phyloP scores from a whole-genome alignment of 2,797 vertebrate genomes.

The Botia almorhae region DNA sequence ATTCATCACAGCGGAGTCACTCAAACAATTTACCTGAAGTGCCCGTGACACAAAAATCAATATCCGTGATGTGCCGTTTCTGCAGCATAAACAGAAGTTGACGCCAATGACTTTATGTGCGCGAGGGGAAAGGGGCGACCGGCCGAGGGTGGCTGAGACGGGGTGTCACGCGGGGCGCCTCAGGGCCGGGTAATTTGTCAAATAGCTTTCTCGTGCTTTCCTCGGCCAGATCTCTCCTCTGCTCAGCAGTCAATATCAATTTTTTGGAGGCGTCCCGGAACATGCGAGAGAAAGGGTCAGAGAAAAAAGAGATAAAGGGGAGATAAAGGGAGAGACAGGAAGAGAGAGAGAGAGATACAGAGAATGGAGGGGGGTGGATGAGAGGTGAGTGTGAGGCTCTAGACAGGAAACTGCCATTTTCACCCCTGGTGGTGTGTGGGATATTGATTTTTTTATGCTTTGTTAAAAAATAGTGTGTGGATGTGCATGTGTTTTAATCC shows the following conservation, averaged over 20 bases:
- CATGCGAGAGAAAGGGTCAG: slow-evolving; percentile 29
- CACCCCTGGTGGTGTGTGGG: slow-evolving; percentile 42
- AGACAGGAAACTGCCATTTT: slow-evolving; percentile 51
- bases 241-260: slow-evolving; percentile 80
- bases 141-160: slow-evolving; percentile 38
- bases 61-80: slow-evolving; percentile 84
- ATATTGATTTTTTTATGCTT: slow-evolving; percentile 55
- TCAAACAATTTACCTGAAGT: slow-evolving; percentile 90
- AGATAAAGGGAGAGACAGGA: not conserved
- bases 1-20: slow-evolving; percentile 86
- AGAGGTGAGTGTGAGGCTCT: slow-evolving; percentile 37
- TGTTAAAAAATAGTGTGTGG: slow-evolving; percentile 46
- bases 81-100: slow-evolving; percentile 87
- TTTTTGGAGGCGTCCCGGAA: slow-evolving; percentile 64
- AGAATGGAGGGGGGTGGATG: slow-evolving; percentile 21
- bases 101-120: slow-evolving; percentile 76
- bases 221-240: slow-evolving; percentile 80
- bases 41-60: slow-evolving; percentile 85
- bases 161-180: slow-evolving; percentile 61
- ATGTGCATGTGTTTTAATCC: slow-evolving; percentile 19
- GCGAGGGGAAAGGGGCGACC: slow-evolving; percentile 68
- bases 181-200: slow-evolving; percentile 80
- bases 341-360: slow-evolving; percentile 15
- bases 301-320: slow-evolving; percentile 5
- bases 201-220: slow-evolving; percentile 84